Base-by-base conservation (phyloP, 2,113 vertebrate genomes). In the Brienomyrus brachyistius region DNA sequence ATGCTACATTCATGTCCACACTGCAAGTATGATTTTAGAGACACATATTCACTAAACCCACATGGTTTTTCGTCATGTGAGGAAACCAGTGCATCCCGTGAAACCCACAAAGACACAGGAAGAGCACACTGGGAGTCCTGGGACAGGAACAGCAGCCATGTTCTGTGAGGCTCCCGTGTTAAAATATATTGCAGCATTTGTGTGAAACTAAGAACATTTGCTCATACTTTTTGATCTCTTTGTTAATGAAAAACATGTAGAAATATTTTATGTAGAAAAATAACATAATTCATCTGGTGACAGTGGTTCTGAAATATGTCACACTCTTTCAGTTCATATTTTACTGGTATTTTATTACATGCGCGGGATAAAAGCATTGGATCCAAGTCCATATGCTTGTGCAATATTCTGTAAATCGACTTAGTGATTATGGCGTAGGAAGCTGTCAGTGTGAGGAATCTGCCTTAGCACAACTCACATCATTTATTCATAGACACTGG, bases 401-500 rank as follows among this genome's bases (percentile, higher is more conserved):
- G 43, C 45, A 66, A 70, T 59, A 27, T n/a, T 6, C 43, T 50
- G 15, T 48, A 74, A 15, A 89, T 70, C 4, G 27, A 50, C 50
- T 77, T 89, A 87, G 88, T 88, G 93, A 93, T 91, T 83, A 90
- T 84, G 52, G 90, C 66, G 19, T 21, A 13, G 43, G 59, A 51
- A 74, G 48, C 88, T 91, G 91, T 86, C 88, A 77, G 88, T 56
- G 52, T 83, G 91, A 91, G 87, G 88, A 90, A 90, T 92, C 89
- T 90, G 90, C 91, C 92, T 86, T 89, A 17, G 86, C 88, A 35
- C 91, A 91, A 94, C 91, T 93, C 59, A 92, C 91, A 94, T 94
- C 88, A 94, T 94, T 94, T 94, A 95, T 95, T 94, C 92, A 94
- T 94, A 89, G 91, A 90, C 90, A 91, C 89, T 91, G 92, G 92